These are phyloP conservation scores for Scelioninae gen. 1 DNA, from an alignment of 2,888 invertebrate genomes.

Conservation along the genomic window DNA sequence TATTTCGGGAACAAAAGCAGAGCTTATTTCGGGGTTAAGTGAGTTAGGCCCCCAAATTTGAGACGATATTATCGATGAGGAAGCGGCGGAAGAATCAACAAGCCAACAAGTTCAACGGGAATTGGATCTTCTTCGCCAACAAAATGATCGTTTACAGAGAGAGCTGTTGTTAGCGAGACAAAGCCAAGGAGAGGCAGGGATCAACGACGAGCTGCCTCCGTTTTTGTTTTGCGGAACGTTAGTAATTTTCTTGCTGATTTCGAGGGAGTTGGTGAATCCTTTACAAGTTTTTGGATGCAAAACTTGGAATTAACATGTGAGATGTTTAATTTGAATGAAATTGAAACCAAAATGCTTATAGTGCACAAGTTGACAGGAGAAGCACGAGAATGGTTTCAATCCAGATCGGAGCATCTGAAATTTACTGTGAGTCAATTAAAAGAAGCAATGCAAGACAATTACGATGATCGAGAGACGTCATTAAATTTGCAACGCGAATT, in stretches of 20 bases:
- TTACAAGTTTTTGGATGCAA: background rate
- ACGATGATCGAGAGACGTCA: too few relatives aligned
- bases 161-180: background rate
- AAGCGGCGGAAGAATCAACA: background rate
- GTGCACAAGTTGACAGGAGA: background rate
- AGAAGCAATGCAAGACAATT: too few relatives aligned
- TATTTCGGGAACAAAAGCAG: too few relatives aligned
- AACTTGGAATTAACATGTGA: slow-evolving; percentile 6
- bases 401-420: background rate
- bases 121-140: background rate
- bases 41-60: too few relatives aligned
- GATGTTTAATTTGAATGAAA: slow-evolving; percentile 2
- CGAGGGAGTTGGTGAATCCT: too few relatives aligned
- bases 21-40: too few relatives aligned
- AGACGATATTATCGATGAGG: background rate
- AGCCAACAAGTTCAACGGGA: background rate
- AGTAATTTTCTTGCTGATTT: too few relatives aligned
- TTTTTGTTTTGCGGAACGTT: too few relatives aligned
- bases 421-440: background rate
- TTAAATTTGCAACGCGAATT: too few relatives aligned
- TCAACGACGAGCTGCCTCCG: too few relatives aligned
- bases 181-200: too few relatives aligned
- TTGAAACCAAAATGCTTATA: slow-evolving; percentile 2
- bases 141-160: background rate
- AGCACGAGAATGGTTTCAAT: slow-evolving; percentile 6